Conservation (phyloP, 2,797 vertebrate genomes). For the Rhabdophis nuchalis region DNA sequence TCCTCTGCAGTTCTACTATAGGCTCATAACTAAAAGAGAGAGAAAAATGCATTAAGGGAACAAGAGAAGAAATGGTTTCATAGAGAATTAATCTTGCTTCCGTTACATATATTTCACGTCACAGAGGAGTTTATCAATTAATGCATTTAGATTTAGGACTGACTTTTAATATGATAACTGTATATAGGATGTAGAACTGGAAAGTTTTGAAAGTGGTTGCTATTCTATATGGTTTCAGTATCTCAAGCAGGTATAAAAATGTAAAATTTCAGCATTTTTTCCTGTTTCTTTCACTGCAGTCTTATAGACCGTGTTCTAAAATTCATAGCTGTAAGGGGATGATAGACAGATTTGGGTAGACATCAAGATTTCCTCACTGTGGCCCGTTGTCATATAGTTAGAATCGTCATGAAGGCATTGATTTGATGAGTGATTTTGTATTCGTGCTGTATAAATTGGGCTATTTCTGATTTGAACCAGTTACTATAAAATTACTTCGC, state of each 20-base stretch:
- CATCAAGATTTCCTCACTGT: not conserved
- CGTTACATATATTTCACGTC: not conserved
- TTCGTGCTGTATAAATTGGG: not conserved
- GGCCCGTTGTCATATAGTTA: not conserved
- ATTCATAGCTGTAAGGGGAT: not conserved
- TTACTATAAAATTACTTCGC: not conserved
- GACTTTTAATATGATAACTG: not conserved
- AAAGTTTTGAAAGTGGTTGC: not conserved
- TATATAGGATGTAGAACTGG: not conserved
- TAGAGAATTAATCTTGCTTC: not conserved
- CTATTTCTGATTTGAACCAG: not conserved
- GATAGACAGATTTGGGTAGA: not conserved
- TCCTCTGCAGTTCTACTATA: not conserved
- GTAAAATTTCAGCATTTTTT: not conserved
- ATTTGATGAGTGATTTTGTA: not conserved
- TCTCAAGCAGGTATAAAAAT: not conserved
- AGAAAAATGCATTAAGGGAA: not conserved
- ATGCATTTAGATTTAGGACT: not conserved
- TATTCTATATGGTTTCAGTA: not conserved
- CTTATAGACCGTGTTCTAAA: not conserved
- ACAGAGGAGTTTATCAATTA: not conserved
- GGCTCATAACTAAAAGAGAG: not conserved
- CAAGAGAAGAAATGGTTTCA: not conserved
- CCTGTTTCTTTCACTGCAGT: not conserved
- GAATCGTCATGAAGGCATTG: not conserved